Conservation (phyloP, 2,797 vertebrate genomes). For the Anomalospiza imberbis region DNA sequence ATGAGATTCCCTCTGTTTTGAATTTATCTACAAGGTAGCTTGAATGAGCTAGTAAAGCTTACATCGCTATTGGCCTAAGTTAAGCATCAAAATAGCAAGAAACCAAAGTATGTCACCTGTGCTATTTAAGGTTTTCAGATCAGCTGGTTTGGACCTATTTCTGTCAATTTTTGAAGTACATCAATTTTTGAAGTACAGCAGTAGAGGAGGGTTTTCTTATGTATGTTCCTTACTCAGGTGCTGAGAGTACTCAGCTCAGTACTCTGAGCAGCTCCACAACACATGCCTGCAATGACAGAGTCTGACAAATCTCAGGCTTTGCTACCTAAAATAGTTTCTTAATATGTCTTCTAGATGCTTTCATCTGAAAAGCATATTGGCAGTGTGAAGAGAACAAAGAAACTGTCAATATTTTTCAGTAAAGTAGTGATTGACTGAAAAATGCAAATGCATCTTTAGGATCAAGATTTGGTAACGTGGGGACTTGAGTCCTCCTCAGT, state of each 20-base stretch:
- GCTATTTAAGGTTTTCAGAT: neutral
- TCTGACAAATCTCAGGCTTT: neutral
- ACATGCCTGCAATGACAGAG: neutral
- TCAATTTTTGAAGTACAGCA: neutral
- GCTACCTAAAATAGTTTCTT: neutral
- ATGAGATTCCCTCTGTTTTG: neutral
- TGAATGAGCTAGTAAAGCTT: neutral
- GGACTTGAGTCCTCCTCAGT: neutral
- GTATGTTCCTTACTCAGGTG: neutral
- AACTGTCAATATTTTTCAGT: neutral
- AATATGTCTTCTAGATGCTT: neutral
- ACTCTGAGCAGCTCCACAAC: neutral
- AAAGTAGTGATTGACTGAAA: neutral
- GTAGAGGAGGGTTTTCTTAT: neutral
- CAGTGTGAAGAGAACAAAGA: neutral
- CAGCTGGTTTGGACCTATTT: neutral
- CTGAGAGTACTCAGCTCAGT: neutral
- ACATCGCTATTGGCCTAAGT: fast-evolving
- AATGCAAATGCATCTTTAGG: neutral
- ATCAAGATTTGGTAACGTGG: neutral
- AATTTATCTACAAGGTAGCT: neutral
- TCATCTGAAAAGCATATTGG: neutral
- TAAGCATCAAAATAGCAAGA: neutral
- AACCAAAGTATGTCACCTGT: neutral
- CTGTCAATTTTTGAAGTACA: neutral